Percentiles rank a stretch among this genome's conserved stretches.
Conservation (phyloP, 2,797 vertebrate genomes). For the Austrolebias charrua region DNA sequence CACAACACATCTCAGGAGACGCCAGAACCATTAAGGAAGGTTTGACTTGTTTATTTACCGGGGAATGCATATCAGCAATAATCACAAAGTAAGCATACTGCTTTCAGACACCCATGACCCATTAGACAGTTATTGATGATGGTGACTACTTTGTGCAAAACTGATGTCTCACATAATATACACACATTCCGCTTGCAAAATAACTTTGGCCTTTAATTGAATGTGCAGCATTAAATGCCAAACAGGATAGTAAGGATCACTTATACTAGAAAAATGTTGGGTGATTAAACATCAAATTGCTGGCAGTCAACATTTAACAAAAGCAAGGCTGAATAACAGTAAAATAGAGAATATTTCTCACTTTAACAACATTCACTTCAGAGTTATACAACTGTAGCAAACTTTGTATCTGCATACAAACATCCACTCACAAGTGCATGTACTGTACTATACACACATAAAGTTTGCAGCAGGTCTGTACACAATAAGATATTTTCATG, state of each 20-base stretch:
- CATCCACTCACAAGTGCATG: background rate
- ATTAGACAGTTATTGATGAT: slow-evolving; percentile 15
- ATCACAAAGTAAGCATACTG: slow-evolving; percentile 6
- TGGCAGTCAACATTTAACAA: background rate
- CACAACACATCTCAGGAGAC: slow-evolving; percentile 38
- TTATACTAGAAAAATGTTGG: background rate
- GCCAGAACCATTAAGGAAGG: slow-evolving; percentile 27
- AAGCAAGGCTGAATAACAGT: slow-evolving; percentile 4
- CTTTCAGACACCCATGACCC: background rate
- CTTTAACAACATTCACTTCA: slow-evolving; percentile 10
- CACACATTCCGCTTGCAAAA: background rate
- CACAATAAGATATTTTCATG: background rate
- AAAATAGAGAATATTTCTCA: slow-evolving; percentile 3
- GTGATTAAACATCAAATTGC: background rate
- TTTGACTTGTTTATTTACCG: slow-evolving; percentile 46
- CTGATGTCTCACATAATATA: background rate
- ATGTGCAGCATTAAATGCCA: background rate
- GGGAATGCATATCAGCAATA: slow-evolving; percentile 16
- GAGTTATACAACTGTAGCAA: background rate
- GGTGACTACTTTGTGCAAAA: slow-evolving; percentile 30
- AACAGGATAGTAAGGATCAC: background rate
- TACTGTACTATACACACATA: no score
- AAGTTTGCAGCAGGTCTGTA: background rate
- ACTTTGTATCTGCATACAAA: background rate
- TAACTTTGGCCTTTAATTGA: background rate